Evolutionary conservation across 2,797 vertebrate species (phyloP).

Genomic region (Naso thynnoides): DNA sequence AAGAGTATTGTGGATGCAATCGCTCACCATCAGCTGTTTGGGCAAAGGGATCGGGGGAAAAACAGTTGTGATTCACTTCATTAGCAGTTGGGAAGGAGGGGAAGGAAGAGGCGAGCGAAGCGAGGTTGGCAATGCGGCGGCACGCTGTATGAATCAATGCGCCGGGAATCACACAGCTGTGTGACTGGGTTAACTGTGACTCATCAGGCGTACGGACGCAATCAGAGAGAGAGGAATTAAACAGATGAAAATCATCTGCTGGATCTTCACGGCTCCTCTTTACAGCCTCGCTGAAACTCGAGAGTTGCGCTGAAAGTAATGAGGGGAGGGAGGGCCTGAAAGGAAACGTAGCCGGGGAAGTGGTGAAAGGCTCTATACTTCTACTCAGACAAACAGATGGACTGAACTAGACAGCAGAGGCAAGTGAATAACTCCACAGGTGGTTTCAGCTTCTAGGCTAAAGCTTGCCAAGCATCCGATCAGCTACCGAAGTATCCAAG

Average conservation of each 20-base stretch:
- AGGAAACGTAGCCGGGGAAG: slow-evolving; percentile 58
- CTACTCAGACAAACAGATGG: slow-evolving; percentile 74
- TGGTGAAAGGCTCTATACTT: slow-evolving; percentile 54
- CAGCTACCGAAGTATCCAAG: slow-evolving; percentile 42
- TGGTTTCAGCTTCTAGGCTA: slow-evolving; percentile 57
- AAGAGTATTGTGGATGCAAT: slow-evolving; percentile 87
- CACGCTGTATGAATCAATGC: slow-evolving; percentile 61
- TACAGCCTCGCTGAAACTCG: slow-evolving; percentile 47
- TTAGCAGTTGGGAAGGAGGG: slow-evolving; percentile 74
- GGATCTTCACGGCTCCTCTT: slow-evolving; percentile 71
- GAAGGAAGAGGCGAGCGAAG: slow-evolving; percentile 52
- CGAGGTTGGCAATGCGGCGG: slow-evolving; percentile 51
- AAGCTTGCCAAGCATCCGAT: slow-evolving; percentile 50
- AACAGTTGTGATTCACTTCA: slow-evolving; percentile 82
- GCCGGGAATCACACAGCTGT: slow-evolving; percentile 74
- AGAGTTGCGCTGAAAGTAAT: slow-evolving; percentile 57
- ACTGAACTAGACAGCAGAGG: slow-evolving; percentile 53
- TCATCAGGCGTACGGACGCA: slow-evolving; percentile 75
- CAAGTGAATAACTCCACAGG: slow-evolving; percentile 63
- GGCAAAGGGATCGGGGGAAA: slow-evolving; percentile 78
- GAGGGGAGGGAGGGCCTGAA: slow-evolving; percentile 22
- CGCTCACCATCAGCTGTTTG: slow-evolving; percentile 86
- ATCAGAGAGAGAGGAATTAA: slow-evolving; percentile 73
- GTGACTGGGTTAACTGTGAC: slow-evolving; percentile 78
- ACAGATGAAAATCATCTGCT: slow-evolving; percentile 75